Percentiles rank a stretch among this genome's conserved stretches.
These are phyloP conservation scores for Trichonephila inaurata DNA, from an alignment of 1,140 invertebrate genomes.

Conservation along the genomic window DNA sequence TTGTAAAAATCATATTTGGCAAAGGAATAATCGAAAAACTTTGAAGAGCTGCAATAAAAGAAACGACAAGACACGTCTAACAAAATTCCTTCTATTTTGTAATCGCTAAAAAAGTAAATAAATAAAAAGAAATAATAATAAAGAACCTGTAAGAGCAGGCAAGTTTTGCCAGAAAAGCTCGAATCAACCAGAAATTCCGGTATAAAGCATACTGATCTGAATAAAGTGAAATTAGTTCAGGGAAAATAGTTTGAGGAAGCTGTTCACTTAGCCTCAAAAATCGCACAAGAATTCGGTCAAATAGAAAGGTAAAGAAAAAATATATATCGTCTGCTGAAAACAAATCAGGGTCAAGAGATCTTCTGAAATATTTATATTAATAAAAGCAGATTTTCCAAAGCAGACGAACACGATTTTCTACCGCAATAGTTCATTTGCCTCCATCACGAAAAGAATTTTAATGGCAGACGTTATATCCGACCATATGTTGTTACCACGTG, in stretches of 20 bases:
- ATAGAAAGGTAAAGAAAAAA: slow-evolving; percentile 23
- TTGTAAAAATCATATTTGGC: too few species aligned
- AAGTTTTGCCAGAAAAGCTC: slow-evolving; percentile 4
- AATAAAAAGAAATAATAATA: too few species aligned
- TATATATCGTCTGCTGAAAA: slow-evolving; percentile 42
- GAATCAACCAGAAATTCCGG: slow-evolving; percentile 34
- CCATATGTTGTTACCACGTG: slow-evolving; percentile 62
- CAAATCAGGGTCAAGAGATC: slow-evolving; percentile 53
- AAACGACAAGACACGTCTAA: background rate
- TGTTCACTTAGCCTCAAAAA: slow-evolving; percentile 26
- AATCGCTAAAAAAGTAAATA: background rate
- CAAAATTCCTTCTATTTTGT: background rate
- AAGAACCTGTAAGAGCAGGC: background rate
- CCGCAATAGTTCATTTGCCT: background rate
- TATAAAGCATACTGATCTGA: slow-evolving; percentile 3
- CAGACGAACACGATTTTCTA: background rate
- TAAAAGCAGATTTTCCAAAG: background rate
- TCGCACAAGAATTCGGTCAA: slow-evolving; percentile 51
- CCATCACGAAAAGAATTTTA: background rate
- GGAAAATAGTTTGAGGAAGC: slow-evolving; percentile 49
- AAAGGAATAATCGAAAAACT: too few species aligned
- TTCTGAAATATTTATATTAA: background rate
- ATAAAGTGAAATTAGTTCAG: slow-evolving; percentile 55
- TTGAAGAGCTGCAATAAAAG: too few species aligned
- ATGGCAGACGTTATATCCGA: background rate